Evolutionary conservation across 2,888 invertebrate genomes (phyloP).

Genomic region (Cantharis lateralis): DNA sequence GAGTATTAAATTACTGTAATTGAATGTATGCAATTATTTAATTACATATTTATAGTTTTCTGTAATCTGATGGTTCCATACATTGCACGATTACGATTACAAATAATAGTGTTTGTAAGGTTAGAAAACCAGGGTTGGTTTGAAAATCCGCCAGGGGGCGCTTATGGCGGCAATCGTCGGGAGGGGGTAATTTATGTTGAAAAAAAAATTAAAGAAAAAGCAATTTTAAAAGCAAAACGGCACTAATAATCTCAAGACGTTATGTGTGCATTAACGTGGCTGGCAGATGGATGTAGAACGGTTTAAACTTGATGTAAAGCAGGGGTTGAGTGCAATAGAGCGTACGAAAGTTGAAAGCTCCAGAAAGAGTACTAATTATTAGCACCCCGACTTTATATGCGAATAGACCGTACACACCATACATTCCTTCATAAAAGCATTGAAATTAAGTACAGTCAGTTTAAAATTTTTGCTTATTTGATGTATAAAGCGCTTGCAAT

Average conservation of each 20-base stretch:
- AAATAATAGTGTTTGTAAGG: background rate
- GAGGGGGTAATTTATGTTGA: no score
- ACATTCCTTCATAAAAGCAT: slow-evolving; percentile 22
- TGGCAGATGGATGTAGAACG: slow-evolving; percentile 26
- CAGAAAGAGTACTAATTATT: slow-evolving; percentile 54
- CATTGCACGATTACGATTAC: background rate
- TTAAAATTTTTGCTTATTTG: background rate
- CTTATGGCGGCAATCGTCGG: no score
- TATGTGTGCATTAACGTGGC: slow-evolving; percentile 7
- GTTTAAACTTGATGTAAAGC: slow-evolving; percentile 27
- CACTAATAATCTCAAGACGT: background rate
- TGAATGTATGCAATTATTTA: background rate
- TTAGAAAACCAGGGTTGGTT: background rate
- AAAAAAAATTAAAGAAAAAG: background rate
- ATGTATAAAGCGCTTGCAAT: background rate
- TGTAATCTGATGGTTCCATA: background rate
- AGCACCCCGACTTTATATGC: slow-evolving; percentile 44
- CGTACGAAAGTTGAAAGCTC: slow-evolving; percentile 43
- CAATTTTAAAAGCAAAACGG: background rate
- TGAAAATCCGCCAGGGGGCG: background rate
- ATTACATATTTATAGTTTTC: background rate
- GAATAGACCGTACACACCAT: slow-evolving; percentile 21
- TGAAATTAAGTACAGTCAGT: slow-evolving; percentile 20
- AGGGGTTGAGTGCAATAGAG: slow-evolving; percentile 44
- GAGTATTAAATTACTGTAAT: background rate